A percentile compares a stretch with the other conserved stretches of the same genome.
phyloP scores from a whole-genome alignment of 2,797 vertebrate species.

The Ctenochaetus hawaiiensis region DNA sequence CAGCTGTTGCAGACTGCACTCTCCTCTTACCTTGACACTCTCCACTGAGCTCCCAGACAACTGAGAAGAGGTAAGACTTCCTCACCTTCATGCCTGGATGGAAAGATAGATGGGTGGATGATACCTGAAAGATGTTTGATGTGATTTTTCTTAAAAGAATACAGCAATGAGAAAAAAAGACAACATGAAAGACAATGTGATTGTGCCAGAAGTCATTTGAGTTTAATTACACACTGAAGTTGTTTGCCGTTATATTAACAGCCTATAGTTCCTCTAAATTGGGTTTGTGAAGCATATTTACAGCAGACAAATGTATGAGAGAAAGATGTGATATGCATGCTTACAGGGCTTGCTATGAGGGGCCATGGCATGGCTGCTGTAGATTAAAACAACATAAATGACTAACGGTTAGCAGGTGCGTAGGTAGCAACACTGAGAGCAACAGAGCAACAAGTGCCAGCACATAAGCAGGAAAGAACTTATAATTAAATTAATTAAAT shows the following conservation, averaged over 20 bases:
- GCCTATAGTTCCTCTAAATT: background rate
- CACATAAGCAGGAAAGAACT: background rate
- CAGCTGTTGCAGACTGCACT: constrained; percentile 29
- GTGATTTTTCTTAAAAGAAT: background rate
- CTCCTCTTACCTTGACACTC: constrained; percentile 44
- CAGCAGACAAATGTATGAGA: background rate
- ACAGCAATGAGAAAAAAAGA: too few species aligned
- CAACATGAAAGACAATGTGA: too few species aligned
- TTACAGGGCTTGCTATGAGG: too few species aligned
- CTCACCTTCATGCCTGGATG: constrained; percentile 18
- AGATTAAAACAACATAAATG: background rate
- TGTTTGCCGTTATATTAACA: too few species aligned
- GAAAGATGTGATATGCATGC: background rate
- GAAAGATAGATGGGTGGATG: background rate
- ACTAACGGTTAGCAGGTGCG: background rate
- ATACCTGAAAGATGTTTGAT: background rate
- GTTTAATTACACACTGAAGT: background rate
- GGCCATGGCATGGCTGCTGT: background rate
- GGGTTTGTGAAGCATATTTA: background rate
- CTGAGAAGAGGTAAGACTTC: constrained; percentile 67
- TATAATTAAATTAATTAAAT: background rate
- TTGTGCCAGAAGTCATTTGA: background rate
- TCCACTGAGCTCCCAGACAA: constrained; percentile 28
- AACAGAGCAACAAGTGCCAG: background rate
- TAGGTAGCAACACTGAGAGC: background rate